phyloP scores from a whole-genome alignment of 2,113 vertebrate species.

The Smithornis capensis region DNA sequence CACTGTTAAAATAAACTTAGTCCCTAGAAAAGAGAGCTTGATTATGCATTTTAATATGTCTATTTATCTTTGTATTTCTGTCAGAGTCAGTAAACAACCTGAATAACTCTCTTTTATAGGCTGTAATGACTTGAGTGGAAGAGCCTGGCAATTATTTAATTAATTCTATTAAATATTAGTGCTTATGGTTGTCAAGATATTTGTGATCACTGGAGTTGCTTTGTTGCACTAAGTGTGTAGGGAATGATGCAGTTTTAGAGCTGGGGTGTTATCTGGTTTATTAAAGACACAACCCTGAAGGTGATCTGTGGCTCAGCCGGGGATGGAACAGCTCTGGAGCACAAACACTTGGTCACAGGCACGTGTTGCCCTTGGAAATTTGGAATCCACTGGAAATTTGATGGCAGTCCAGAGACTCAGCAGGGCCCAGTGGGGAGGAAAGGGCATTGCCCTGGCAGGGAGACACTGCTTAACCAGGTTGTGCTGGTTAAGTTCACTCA shows the following conservation, averaged over 20 bases:
- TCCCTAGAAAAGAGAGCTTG: slow-evolving; percentile 13
- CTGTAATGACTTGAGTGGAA: not conserved
- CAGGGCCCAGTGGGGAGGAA: not conserved
- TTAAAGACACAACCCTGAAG: not conserved
- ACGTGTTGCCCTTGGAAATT: rapidly evolving
- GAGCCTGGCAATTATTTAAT: slow-evolving; percentile 14
- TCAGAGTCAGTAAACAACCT: slow-evolving; percentile 32
- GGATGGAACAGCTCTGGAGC: not conserved
- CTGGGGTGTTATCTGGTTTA: not conserved
- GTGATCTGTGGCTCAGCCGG: not conserved
- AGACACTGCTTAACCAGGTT: not conserved
- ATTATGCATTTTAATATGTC: slow-evolving; percentile 51
- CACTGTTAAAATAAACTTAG: slow-evolving; percentile 52
- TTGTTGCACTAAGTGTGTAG: not conserved
- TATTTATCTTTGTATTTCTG: slow-evolving; percentile 56
- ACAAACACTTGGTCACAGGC: not conserved
- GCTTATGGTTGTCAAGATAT: not conserved
- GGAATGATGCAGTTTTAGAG: not conserved
- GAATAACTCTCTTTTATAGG: slow-evolving; percentile 27
- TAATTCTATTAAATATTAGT: slow-evolving; percentile 46
- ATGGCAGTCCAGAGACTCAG: rapidly evolving
- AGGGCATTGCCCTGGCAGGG: not conserved
- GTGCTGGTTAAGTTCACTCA: not conserved
- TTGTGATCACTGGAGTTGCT: not conserved
- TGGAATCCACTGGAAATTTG: not conserved